phyloP scores from a whole-genome alignment of 2,888 invertebrate genomes.

The Entomobrya proxima region DNA sequence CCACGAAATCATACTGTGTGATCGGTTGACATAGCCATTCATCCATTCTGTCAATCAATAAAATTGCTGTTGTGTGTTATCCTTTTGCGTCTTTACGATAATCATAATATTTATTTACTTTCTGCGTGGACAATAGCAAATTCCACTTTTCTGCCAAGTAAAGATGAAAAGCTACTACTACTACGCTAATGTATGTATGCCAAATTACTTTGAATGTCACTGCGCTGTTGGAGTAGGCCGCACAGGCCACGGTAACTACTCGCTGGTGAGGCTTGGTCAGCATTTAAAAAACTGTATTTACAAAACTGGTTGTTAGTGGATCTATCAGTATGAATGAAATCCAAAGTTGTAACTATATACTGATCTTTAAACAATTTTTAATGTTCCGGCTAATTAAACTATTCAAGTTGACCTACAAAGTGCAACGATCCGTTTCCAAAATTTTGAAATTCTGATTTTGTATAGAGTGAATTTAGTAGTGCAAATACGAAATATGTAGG shows the following conservation, averaged over 20 bases:
- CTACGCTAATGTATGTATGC: conserved; percentile 6
- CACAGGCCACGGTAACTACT: conserved; percentile 12
- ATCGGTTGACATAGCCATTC: conserved; percentile 28
- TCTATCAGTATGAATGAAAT: background rate
- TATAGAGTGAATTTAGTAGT: too few species aligned
- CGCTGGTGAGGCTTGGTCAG: conserved; percentile 16
- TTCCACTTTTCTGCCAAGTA: background rate
- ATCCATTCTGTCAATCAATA: conserved; percentile 43
- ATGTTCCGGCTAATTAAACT: background rate
- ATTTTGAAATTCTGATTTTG: too few species aligned
- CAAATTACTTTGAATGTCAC: conserved; percentile 10
- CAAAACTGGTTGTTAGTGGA: background rate
- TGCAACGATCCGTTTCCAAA: conserved; percentile 17
- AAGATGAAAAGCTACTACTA: background rate
- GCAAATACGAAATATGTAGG: too few species aligned
- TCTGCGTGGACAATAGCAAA: conserved; percentile 22
- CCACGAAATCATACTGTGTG: conserved; percentile 35
- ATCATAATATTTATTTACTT: conserved; percentile 10
- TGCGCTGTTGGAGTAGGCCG: background rate
- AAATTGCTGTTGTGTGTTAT: conserved; percentile 41
- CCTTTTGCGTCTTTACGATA: background rate
- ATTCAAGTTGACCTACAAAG: conserved; percentile 11
- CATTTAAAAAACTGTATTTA: background rate
- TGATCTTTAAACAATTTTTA: background rate
- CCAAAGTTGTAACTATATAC: background rate